phyloP scores from a whole-genome alignment of 2,888 invertebrate genomes.

The Allolobophora icterica region DNA sequence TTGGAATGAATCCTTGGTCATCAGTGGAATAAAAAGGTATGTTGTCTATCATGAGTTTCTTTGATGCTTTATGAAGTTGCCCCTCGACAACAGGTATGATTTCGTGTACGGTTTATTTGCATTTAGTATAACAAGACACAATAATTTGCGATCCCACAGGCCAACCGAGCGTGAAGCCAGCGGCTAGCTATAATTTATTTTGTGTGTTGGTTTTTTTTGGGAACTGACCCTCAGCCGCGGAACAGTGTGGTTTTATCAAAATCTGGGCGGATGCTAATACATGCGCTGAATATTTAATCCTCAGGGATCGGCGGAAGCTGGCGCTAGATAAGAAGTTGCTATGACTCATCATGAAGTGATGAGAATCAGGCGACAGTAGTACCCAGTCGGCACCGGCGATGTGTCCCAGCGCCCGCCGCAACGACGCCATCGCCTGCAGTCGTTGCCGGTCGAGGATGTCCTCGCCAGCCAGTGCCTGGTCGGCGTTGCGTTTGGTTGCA shows the following conservation, averaged over 20 bases:
- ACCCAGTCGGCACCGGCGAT: not conserved
- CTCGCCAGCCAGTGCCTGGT: not conserved
- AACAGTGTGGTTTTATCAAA: not conserved
- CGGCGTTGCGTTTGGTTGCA: not conserved
- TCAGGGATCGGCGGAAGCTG: not conserved
- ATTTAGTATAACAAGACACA: not conserved
- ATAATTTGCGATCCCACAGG: not conserved
- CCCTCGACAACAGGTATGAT: not conserved
- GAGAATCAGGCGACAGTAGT: not conserved
- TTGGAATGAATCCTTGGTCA: not conserved
- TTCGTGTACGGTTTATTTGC: not conserved
- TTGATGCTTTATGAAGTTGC: not conserved
- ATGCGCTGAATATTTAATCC: not conserved
- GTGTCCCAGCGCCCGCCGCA: conserved; percentile 7
- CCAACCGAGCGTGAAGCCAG: not conserved
- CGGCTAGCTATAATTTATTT: not conserved
- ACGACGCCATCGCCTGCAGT: not conserved
- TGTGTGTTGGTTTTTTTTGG: not conserved
- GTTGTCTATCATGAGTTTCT: not conserved
- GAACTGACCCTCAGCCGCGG: not conserved
- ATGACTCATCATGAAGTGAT: not conserved
- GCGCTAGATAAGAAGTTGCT: not conserved
- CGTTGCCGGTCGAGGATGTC: not conserved
- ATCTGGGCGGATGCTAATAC: not conserved
- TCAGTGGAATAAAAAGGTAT: not conserved